Base-by-base conservation (phyloP, 2,888 invertebrate genomes). In the Amiota minor region DNA sequence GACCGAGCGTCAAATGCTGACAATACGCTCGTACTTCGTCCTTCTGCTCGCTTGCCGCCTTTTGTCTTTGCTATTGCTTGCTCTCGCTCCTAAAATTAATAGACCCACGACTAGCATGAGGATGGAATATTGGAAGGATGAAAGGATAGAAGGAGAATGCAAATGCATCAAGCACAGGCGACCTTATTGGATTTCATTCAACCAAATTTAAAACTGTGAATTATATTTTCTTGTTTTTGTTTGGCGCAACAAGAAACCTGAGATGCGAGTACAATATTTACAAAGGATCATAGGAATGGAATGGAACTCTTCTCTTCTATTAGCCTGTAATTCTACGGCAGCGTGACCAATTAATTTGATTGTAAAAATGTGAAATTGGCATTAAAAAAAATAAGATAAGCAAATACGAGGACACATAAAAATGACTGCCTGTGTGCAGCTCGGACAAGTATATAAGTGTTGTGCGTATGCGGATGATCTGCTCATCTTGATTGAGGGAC, bases 291-390 rank as follows among this genome's bases (percentile, higher is more conserved):
- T 23, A 23, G 23, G 3, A 23, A 23, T 3, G 23, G 23, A 3
- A 23, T 6, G 35, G 35, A 35, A 35, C 35, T 35, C 35, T 35
- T 35, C 35, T 35, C 35, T 35, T 35, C 35, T 35, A 35, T 35
- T 10, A n/a, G 65, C 65, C 69, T 84, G 87, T 88, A 85, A 85
- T 86, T 83, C 86, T 83, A 83, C 81, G 81, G 81, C 83, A 85
- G 88, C 88, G 88, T 89, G 89, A 88, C 89, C 87, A 89, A 89
- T 89, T 89, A 89, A 89, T 88, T 89, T 89, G 85, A 88, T 89
- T 89, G 88, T 89, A 83, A 88, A 88, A 87, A 68, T 53, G 49
- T 68, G 50, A 68, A 68, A 83, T 85, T 86, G 81, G 88, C 87
- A 89, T 89, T 89, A 88, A 89, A 83, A 83, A 49, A 46, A 53